These are phyloP conservation scores for Hybognathus amarus DNA, from an alignment of 2,797 vertebrate species.

Conservation along the genomic window DNA sequence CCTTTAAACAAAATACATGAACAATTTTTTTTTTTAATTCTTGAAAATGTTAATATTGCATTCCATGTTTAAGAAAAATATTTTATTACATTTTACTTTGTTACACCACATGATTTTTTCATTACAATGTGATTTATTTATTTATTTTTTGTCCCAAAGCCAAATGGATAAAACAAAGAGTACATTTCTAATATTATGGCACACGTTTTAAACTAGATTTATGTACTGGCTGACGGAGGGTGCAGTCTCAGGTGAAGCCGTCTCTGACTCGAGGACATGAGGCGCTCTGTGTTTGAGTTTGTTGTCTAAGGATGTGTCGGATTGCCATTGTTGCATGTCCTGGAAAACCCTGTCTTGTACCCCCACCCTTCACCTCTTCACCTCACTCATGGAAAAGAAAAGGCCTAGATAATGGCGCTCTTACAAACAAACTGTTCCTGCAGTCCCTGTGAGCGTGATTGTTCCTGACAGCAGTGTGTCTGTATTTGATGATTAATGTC, in stretches of 20 bases:
- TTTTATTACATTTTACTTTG: neutral
- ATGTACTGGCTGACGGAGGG: too few species aligned
- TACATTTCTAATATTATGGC: neutral
- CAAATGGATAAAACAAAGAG: neutral
- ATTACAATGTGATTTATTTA: too few species aligned
- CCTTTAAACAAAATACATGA: neutral
- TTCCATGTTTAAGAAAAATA: neutral
- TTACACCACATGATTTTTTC: neutral
- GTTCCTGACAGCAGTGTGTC: slow-evolving; percentile 19
- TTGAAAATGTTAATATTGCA: neutral
- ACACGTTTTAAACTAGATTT: neutral
- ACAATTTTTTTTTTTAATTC: neutral
- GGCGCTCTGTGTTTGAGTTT: neutral
- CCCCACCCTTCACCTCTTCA: slow-evolving; percentile 10
- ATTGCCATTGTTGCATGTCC: slow-evolving; percentile 20
- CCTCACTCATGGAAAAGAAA: slow-evolving; percentile 29
- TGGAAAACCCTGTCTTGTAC: slow-evolving; percentile 22
- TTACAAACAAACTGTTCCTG: slow-evolving; percentile 4
- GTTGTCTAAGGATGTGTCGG: slow-evolving; percentile 1
- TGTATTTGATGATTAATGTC: slow-evolving; percentile 20
- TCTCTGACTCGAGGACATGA: neutral
- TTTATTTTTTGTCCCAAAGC: too few species aligned
- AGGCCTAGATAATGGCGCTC: neutral
- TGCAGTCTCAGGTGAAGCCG: neutral
- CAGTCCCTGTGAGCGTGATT: neutral